Percentiles rank a stretch among this genome's conserved stretches.
Evolutionary conservation across 2,888 invertebrate species (phyloP).

Genomic region (Sarcophaga subvicina): DNA sequence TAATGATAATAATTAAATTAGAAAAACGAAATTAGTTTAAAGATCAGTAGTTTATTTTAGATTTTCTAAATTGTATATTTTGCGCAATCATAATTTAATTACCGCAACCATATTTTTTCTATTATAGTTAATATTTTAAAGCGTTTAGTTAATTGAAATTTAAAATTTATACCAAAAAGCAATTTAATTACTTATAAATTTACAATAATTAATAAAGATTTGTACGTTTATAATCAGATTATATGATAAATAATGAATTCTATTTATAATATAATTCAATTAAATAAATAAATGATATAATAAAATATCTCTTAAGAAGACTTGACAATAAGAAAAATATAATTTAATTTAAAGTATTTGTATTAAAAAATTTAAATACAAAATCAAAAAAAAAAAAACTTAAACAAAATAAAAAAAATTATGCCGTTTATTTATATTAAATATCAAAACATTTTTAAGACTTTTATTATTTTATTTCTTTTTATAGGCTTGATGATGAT

Average conservation of each 20-base stretch:
- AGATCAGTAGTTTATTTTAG: neutral
- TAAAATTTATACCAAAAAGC: conserved; percentile 52
- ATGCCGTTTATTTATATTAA: conserved; percentile 1
- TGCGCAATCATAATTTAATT: conserved; percentile 15
- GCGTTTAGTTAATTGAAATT: conserved; percentile 40
- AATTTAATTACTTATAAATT: conserved; percentile 25
- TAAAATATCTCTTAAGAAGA: conserved; percentile 33
- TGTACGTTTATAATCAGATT: no score
- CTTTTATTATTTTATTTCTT: neutral
- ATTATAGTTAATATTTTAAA: conserved; percentile 26
- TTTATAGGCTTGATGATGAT: conserved; percentile 11
- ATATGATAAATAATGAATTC: conserved; percentile 5
- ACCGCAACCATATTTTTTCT: neutral
- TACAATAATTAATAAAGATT: no score
- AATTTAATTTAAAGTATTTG: conserved; percentile 9
- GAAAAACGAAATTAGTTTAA: neutral
- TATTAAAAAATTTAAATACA: conserved; percentile 11
- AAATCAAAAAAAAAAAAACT: conserved; percentile 25
- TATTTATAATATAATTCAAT: conserved; percentile 46
- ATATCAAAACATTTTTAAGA: neutral
- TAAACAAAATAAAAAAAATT: neutral
- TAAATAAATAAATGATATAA: conserved; percentile 35
- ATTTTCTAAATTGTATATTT: neutral
- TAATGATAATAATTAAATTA: neutral
- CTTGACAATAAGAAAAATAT: conserved; percentile 61